phyloP scores from a whole-genome alignment of 2,113 vertebrate species.

The Psittacara wagleri region DNA sequence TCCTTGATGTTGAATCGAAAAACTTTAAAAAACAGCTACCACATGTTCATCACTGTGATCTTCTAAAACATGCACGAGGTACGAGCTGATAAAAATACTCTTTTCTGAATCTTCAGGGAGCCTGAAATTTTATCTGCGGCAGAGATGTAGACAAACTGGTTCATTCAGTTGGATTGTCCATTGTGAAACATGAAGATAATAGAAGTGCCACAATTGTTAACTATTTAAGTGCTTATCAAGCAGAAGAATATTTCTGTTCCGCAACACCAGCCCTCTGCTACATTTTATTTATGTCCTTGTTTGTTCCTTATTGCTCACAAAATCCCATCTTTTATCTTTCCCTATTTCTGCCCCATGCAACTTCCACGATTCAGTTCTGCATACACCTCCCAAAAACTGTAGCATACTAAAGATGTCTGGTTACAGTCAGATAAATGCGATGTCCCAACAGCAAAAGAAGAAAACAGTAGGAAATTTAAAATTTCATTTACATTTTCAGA shows the following conservation, averaged over 20 bases:
- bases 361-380: not conserved
- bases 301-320: not conserved
- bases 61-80: constrained; percentile 38
- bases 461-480: not conserved
- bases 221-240: not conserved
- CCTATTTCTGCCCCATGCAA: not conserved
- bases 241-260: not conserved
- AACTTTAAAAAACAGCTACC: constrained; percentile 30
- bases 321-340: not conserved
- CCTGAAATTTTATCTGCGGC: constrained; percentile 44
- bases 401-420: not conserved
- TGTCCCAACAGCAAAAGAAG: not conserved
- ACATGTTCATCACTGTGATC: constrained; percentile 48
- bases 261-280: not conserved
- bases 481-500: not conserved
- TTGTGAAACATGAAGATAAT: constrained; percentile 21
- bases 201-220: not conserved
- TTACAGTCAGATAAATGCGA: not conserved
- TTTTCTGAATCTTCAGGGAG: constrained; percentile 27
- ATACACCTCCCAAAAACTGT: not conserved
- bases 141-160: constrained; percentile 1
- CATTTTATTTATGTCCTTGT: not conserved
- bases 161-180: constrained; percentile 6
- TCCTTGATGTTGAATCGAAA: constrained; percentile 52
- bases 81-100: not conserved